Evolutionary conservation across 2,113 vertebrate genomes (phyloP).

Genomic region (Nannobrachium achirus): DNA sequence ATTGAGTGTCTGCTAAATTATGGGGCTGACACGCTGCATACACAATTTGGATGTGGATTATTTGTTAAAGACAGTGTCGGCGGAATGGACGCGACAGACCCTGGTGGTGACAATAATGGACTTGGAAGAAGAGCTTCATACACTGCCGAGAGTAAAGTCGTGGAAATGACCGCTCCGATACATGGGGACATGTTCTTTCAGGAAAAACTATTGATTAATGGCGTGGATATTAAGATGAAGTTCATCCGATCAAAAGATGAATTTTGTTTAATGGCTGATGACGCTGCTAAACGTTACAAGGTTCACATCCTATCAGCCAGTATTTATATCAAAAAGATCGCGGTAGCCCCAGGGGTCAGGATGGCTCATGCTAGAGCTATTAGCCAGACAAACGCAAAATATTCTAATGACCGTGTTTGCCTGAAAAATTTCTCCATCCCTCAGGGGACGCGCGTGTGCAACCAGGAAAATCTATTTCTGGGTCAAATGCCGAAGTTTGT

Average conservation of each 20-base stretch:
- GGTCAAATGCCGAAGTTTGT: conserved; percentile 2
- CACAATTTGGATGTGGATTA: too few relatives aligned
- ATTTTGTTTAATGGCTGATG: conserved; percentile 13
- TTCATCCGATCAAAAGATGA: conserved; percentile 4
- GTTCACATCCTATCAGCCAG: background rate
- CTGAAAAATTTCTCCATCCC: conserved; percentile 9
- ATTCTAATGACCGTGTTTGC: background rate
- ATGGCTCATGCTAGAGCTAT: background rate
- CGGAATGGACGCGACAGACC: too few relatives aligned
- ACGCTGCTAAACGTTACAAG: background rate
- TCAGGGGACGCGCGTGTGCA: background rate
- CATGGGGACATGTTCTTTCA: conserved; percentile 15
- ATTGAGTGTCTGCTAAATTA: too few relatives aligned
- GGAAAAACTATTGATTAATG: conserved; percentile 13
- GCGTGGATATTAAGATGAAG: conserved; percentile 24
- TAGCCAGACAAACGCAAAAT: conserved; percentile 3
- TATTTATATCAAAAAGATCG: background rate
- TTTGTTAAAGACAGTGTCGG: too few relatives aligned
- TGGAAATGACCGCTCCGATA: background rate
- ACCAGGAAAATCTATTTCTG: background rate
- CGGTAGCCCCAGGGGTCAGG: too few relatives aligned
- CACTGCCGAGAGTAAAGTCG: background rate
- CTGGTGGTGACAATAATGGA: background rate
- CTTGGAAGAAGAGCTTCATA: background rate
- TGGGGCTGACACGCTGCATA: too few relatives aligned